Evolutionary conservation across 2,888 invertebrate species (phyloP), one percentile per base, ranked within the genome.

Genomic region (Smittia aterrima): DNA sequence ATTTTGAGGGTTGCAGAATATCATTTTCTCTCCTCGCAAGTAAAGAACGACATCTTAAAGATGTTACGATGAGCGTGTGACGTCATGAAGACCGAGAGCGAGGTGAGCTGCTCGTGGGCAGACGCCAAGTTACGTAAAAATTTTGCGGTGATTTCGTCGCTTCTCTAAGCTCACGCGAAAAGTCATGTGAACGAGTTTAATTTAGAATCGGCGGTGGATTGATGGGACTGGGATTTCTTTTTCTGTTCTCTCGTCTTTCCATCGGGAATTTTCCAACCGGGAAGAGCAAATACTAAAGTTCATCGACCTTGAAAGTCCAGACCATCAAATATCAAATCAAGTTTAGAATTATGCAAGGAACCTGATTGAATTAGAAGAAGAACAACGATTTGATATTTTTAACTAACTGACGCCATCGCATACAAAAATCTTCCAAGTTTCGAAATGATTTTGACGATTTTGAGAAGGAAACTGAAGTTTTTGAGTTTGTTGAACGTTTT

Each of bases 121-220:
- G 70, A 70, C 18, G 53, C 70, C 41, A 70, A 53, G 27, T 70
- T 70, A 70, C 70, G 70, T 70, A 70, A 70, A 68, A 24, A 47
- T 54, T 25, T 41, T 40, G n/a, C 38, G 25, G 6, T 38, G 18
- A 67, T n/a, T 67, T 66, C n/a, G n/a, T n/a, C n/a, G 41, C 24
- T 67, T 67, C 22, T 67, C 70, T 16, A 20, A 67, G 13, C 47
- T 47, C 47, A 16, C 47, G 47, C 47, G 16, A 41, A 53, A 54
- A 70, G 27, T 70, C 70, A 70, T 70, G 70, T 70, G 70, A 70
- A 70, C 41, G 9, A 41, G 32, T 67, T 54, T 54, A 54, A 54
- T 41, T 70, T 54, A 32, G 32, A 25, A n/a, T 25, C 41, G 53
- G 13, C 41, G 53, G 13, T 24, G 18, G 1, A 66, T 25, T 13